A percentile compares a stretch with the other conserved stretches of the same genome.
Conservation (phyloP, 2,888 invertebrate genomes). For the Agrotis exclamationis region DNA sequence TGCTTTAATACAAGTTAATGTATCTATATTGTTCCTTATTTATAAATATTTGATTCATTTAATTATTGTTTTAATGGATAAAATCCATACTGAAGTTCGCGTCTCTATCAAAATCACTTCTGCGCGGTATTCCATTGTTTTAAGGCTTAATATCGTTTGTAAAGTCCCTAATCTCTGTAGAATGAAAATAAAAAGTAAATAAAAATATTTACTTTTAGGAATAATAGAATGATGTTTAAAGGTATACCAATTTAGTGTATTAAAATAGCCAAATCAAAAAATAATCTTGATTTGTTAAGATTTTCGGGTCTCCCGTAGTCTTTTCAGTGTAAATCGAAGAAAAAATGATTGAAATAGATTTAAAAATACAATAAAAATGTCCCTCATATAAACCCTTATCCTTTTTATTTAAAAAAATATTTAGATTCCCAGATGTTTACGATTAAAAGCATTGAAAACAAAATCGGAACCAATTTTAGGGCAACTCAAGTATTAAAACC, state of each 20-base stretch:
- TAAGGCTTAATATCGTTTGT: constrained; percentile 19
- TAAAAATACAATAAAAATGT: neutral
- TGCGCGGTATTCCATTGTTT: constrained; percentile 15
- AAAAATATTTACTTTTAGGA: constrained; percentile 17
- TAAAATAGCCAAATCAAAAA: constrained; percentile 3
- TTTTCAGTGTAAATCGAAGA: neutral
- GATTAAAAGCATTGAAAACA: constrained; percentile 7
- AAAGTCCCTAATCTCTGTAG: constrained; percentile 14
- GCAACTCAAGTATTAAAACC: neutral
- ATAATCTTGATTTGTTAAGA: neutral
- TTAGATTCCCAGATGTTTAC: neutral
- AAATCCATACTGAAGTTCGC: constrained; percentile 29
- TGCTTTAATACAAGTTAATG: constrained; percentile 1
- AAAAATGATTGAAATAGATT: neutral
- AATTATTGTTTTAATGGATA: neutral
- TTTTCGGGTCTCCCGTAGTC: neutral
- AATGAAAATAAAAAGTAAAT: constrained; percentile 36
- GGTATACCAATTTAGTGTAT: neutral
- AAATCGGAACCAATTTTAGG: neutral
- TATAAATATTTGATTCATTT: constrained; percentile 24
- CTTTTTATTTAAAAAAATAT: neutral
- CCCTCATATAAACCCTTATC: too few species aligned
- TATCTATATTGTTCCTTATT: constrained; percentile 3
- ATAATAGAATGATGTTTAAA: constrained; percentile 4
- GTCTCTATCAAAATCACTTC: constrained; percentile 45